Percentiles rank a stretch among this genome's conserved stretches.
phyloP scores from a whole-genome alignment of 53 echinoderm and acorn worm genomes.

The Echinarachnius parma region DNA sequence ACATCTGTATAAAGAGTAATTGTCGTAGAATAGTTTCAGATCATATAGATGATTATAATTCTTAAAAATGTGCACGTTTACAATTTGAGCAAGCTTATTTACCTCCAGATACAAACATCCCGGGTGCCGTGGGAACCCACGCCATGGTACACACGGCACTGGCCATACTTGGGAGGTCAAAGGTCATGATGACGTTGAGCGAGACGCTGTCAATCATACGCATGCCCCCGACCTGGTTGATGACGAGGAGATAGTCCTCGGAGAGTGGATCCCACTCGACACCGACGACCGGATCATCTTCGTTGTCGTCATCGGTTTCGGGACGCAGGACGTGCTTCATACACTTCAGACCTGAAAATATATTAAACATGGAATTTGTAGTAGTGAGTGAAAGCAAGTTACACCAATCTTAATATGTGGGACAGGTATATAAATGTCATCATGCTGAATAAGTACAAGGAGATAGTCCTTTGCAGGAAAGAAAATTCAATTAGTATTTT shows the following conservation, averaged over 20 bases:
- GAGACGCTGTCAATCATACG: constrained; percentile 82
- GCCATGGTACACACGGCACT: constrained; percentile 75
- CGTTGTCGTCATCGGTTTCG: constrained; percentile 52
- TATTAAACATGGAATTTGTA: too few species aligned
- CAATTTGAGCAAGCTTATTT: too few species aligned
- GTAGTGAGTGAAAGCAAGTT: too few species aligned
- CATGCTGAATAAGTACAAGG: too few species aligned
- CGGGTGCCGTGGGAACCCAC: constrained; percentile 96
- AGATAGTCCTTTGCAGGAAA: too few species aligned
- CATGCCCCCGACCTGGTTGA: constrained; percentile 66
- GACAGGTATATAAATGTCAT: too few species aligned
- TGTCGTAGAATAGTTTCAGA: too few species aligned
- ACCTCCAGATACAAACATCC: constrained; percentile 99
- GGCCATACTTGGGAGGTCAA: constrained; percentile 73
- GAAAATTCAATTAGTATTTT: too few species aligned
- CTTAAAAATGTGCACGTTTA: too few species aligned
- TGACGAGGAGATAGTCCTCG: constrained; percentile 75
- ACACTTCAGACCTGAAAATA: constrained; percentile 42
- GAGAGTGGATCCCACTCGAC: constrained; percentile 97
- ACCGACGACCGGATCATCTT: constrained; percentile 91
- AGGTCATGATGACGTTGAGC: constrained; percentile 66
- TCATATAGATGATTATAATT: too few species aligned
- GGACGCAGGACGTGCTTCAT: constrained; percentile 78
- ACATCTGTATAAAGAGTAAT: too few species aligned
- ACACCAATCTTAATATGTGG: too few species aligned